These are phyloP conservation scores for Melitaea cinxia DNA, from an alignment of 1,140 invertebrate species.

Conservation along the genomic window DNA sequence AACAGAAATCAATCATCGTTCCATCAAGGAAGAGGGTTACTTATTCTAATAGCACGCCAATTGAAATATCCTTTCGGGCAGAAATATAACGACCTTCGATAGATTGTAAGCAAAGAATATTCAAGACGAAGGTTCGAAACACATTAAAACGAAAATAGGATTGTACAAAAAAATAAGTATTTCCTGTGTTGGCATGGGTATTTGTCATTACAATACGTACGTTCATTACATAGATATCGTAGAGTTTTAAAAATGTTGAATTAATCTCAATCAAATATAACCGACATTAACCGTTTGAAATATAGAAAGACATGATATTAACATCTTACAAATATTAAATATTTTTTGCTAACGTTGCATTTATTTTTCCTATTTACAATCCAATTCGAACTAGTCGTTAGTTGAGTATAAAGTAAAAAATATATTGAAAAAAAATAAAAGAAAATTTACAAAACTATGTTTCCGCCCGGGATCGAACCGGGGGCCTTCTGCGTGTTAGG, in stretches of 20 bases:
- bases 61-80: conserved; percentile 56
- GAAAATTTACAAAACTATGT: conserved; percentile 19
- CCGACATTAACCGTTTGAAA: too few relatives aligned
- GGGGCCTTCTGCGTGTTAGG: conserved; percentile 61
- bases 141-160: neutral
- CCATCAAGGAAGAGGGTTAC: conserved; percentile 66
- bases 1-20: conserved; percentile 79
- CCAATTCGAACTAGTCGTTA: too few relatives aligned
- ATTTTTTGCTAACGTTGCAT: too few relatives aligned
- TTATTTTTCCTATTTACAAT: too few relatives aligned
- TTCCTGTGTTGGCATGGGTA: too few relatives aligned
- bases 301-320: too few relatives aligned
- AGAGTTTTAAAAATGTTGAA: too few relatives aligned
- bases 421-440: neutral
- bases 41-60: conserved; percentile 68
- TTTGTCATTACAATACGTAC: too few relatives aligned
- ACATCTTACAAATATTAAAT: too few relatives aligned
- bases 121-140: neutral
- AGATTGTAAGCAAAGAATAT: neutral
- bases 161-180: neutral
- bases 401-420: neutral
- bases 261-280: too few relatives aligned
- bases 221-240: too few relatives aligned
- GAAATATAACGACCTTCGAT: conserved; percentile 29
- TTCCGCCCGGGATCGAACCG: conserved; percentile 53